phyloP scores from a whole-genome alignment of 1,140 invertebrate species.

The Orius laevigatus region DNA sequence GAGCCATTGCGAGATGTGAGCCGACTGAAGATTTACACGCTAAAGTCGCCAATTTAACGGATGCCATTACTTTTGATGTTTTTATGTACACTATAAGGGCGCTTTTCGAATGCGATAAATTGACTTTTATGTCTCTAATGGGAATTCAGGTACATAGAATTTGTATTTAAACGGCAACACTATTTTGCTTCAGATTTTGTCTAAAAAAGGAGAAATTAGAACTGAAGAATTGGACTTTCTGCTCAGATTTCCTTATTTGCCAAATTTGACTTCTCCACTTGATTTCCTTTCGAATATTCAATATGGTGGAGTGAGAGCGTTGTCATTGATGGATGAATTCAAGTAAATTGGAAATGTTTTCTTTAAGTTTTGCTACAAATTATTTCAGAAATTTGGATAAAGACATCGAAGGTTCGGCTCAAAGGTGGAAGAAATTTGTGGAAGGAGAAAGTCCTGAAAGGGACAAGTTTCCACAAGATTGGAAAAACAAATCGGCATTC shows the following conservation, averaged over 20 bases:
- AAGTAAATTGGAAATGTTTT: conserved; percentile 20
- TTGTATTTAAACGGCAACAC: not conserved
- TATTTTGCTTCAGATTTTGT: conserved; percentile 38
- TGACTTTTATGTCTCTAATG: conserved; percentile 81
- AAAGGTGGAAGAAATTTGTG: conserved; percentile 83
- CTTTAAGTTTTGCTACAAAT: not conserved
- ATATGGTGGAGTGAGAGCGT: conserved; percentile 76
- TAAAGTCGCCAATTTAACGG: conserved; percentile 63
- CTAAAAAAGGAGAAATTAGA: conserved; percentile 48
- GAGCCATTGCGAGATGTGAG: conserved; percentile 58
- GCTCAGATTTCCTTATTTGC: conserved; percentile 54
- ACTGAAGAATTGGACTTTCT: conserved; percentile 71
- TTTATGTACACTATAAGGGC: conserved; percentile 79
- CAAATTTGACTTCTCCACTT: conserved; percentile 53
- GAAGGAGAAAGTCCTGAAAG: conserved; percentile 82
- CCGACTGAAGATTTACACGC: conserved; percentile 45
- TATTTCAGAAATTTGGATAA: conserved; percentile 56
- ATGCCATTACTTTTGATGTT: conserved; percentile 73
- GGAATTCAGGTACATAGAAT: conserved; percentile 47
- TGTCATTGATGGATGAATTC: conserved; percentile 66
- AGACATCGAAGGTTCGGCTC: conserved; percentile 81
- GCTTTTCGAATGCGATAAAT: conserved; percentile 83
- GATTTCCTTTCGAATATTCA: conserved; percentile 62
- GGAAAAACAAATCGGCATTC: conserved; percentile 81
- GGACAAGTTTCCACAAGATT: conserved; percentile 89